Evolutionary conservation across 2,113 vertebrate species (phyloP), one percentile per base, ranked within the genome.

Genomic region (Gambusia holbrooki): DNA sequence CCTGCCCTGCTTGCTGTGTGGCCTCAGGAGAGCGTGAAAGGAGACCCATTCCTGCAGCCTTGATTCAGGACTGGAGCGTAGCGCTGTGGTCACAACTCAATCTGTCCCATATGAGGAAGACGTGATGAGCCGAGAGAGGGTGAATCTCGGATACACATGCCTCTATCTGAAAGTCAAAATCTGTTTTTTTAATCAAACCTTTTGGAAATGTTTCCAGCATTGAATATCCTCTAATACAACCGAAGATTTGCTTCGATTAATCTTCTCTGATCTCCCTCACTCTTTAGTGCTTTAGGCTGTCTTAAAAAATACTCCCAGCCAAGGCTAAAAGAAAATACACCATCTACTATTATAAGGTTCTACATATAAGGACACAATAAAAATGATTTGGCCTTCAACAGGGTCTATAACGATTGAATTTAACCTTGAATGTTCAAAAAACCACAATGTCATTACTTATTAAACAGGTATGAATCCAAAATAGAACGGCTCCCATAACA

Each of bases 81-180:
- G 82, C 75, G 69, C 87, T 93, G 92, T 84, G 90, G 89, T 89
- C 93, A 82, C 73, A 66, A 51, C 87, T 74, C 91, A 94, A 94
- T 94, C 77, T 87, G 84, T 92, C 90, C 93, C 89, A 83, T 77
- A 91, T 94, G 94, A 89, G 85, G 86, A 82, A 89, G 90, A 91
- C 30, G 51, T 62, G 80, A 84, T 75, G 80, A 88, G 69, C 1
- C 29, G 73, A 69, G 71, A 5, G 62, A 30, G 58, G 74, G 64
- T 63, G 62, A 1, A 58, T 58, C 51, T 58, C 25, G 5, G 51
- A 19, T 10, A 58, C 25, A 58, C 51, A 58, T 58, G 25, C 51
- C 5, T 58, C 7, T 25, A n/a, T 58, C 51, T 58, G 25, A 25
- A 58, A n/a, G 22, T 58, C 9, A 58, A 54, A n/a, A 25, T 58